Percentiles rank a stretch among this genome's conserved stretches.
Conservation (phyloP, 2,113 vertebrate species). For the Mesitornis unicolor region DNA sequence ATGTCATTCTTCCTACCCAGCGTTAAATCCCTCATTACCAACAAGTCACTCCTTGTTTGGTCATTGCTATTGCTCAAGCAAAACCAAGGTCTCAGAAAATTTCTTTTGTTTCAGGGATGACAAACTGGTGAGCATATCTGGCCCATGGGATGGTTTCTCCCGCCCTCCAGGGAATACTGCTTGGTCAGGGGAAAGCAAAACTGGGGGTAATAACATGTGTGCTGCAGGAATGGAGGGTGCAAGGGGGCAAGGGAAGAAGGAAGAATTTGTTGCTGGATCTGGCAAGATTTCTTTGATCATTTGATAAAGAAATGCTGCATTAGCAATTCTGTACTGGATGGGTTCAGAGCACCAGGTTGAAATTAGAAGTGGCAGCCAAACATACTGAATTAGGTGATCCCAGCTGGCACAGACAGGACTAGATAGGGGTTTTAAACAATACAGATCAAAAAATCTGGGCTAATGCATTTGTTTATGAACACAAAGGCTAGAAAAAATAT, state of each 20-base stretch:
- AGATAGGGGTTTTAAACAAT: neutral
- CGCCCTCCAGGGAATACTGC: neutral
- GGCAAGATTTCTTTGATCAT: neutral
- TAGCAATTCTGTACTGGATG: neutral
- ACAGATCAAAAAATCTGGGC: neutral
- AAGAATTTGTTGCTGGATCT: neutral
- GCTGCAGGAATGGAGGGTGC: neutral
- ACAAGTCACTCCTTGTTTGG: neutral
- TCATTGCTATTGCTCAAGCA: neutral
- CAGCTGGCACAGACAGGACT: neutral
- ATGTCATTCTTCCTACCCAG: neutral
- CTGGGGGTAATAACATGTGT: accelerated
- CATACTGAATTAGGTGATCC: neutral
- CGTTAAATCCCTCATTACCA: neutral
- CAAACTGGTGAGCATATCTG: neutral
- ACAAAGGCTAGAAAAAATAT: neutral
- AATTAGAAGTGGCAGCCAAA: neutral
- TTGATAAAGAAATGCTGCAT: neutral
- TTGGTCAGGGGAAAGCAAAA: neutral
- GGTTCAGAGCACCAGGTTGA: neutral
- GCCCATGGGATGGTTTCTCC: neutral
- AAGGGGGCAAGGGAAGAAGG: neutral
- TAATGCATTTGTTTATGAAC: neutral
- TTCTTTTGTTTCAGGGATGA: neutral
- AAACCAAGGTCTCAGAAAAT: neutral